phyloP scores from a whole-genome alignment of 2,113 vertebrate species.

The Ciconia stormi region DNA sequence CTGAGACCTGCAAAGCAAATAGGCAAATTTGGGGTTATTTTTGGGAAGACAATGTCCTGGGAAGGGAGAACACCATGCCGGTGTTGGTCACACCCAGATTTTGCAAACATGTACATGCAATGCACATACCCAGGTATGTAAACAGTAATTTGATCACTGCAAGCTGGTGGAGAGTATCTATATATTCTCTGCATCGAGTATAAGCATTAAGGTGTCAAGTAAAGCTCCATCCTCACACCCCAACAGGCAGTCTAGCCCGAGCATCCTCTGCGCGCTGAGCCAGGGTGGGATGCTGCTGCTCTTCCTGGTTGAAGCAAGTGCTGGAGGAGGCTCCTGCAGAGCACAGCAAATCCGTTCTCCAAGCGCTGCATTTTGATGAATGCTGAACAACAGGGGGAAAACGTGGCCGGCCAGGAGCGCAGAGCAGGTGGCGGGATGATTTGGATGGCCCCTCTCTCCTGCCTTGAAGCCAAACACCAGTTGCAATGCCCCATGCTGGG shows the following conservation, averaged over 20 bases:
- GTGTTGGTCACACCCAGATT: background rate
- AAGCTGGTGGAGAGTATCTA: background rate
- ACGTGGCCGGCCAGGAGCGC: fast-evolving
- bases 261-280: background rate
- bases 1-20: background rate
- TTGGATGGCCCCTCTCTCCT: background rate
- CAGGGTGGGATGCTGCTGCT: background rate
- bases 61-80: background rate
- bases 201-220: background rate
- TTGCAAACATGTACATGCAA: background rate
- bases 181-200: background rate
- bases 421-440: background rate
- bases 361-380: fast-evolving
- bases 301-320: fast-evolving
- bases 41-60: fast-evolving
- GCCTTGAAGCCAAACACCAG: background rate
- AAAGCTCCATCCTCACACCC: background rate
- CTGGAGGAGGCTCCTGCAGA: background rate
- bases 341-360: background rate
- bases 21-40: background rate
- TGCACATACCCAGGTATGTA: background rate
- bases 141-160: background rate
- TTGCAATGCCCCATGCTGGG: background rate
- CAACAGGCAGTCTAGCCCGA: background rate
- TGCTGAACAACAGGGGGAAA: background rate